Percentiles rank a stretch among this genome's conserved stretches.
Evolutionary conservation across 2,888 invertebrate genomes (phyloP).

Genomic region (Keiferia lycopersicella): DNA sequence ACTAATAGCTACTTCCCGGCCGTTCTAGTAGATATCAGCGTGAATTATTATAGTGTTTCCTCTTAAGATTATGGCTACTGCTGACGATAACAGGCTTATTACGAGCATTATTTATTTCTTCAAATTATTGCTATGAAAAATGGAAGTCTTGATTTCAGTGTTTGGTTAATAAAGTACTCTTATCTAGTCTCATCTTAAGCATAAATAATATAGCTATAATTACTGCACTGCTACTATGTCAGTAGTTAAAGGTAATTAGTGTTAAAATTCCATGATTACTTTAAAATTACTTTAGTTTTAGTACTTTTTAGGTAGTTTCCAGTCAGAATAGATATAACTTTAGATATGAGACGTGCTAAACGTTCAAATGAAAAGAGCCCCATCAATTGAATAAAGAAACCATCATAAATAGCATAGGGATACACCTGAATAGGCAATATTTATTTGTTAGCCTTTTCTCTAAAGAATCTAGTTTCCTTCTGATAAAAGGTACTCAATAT

Average conservation of each 20-base stretch:
- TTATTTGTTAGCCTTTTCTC: neutral
- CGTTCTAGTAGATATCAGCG: neutral
- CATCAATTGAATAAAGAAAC: too few species aligned
- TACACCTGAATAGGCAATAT: too few species aligned
- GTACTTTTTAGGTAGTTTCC: neutral
- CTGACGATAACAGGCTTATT: constrained; percentile 1
- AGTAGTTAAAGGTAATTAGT: too few species aligned
- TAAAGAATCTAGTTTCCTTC: neutral
- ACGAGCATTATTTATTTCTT: constrained; percentile 5
- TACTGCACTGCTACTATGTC: too few species aligned
- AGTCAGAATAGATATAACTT: too few species aligned
- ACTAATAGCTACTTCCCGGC: constrained; percentile 2
- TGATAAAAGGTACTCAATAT: constrained; percentile 8
- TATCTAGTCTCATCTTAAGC: too few species aligned
- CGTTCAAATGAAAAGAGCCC: too few species aligned
- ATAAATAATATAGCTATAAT: too few species aligned
- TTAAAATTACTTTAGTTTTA: neutral
- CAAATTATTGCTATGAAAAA: neutral
- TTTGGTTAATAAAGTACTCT: too few species aligned
- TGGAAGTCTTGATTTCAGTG: neutral
- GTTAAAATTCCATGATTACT: too few species aligned
- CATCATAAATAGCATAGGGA: too few species aligned
- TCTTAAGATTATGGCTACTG: constrained; percentile 2
- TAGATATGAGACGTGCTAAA: too few species aligned
- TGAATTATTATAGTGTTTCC: neutral